These are phyloP conservation scores for Acanthurus tractus DNA, from an alignment of 2,797 vertebrate species.

Conservation along the genomic window DNA sequence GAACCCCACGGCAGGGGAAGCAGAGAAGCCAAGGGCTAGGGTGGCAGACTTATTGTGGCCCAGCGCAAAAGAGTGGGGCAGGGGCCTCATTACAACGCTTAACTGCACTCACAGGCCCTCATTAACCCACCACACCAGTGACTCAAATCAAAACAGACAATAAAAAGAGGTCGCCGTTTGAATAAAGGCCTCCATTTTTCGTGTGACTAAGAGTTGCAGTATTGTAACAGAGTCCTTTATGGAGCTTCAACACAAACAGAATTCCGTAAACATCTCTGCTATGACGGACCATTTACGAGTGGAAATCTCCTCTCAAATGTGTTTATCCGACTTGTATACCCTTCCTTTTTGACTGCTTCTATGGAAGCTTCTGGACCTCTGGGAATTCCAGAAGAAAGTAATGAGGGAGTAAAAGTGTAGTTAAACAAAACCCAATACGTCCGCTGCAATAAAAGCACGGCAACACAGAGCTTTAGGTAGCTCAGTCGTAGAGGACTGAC, in stretches of 20 bases:
- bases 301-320: constrained; percentile 23
- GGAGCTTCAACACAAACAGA: constrained; percentile 60
- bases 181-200: constrained; percentile 64
- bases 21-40: constrained; percentile 74
- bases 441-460: constrained; percentile 34
- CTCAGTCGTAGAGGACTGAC: constrained; percentile 31
- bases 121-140: constrained; percentile 83
- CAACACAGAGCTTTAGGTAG: constrained; percentile 43
- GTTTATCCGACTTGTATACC: constrained; percentile 18
- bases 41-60: constrained; percentile 79
- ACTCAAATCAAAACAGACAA: constrained; percentile 85
- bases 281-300: constrained; percentile 41
- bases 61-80: constrained; percentile 67
- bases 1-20: constrained; percentile 70
- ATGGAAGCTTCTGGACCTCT: constrained; percentile 41
- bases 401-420: constrained; percentile 52
- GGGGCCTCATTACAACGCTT: constrained; percentile 85
- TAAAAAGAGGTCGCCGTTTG: constrained; percentile 70
- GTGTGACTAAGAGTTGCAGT: constrained; percentile 42
- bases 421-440: constrained; percentile 57
- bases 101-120: constrained; percentile 85
- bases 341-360: constrained; percentile 33
- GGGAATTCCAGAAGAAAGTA: constrained; percentile 47
- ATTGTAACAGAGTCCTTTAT: constrained; percentile 59
- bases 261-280: constrained; percentile 49